Conservation (phyloP, 2,888 invertebrate species). For the Aporophyla lueneburgensis region DNA sequence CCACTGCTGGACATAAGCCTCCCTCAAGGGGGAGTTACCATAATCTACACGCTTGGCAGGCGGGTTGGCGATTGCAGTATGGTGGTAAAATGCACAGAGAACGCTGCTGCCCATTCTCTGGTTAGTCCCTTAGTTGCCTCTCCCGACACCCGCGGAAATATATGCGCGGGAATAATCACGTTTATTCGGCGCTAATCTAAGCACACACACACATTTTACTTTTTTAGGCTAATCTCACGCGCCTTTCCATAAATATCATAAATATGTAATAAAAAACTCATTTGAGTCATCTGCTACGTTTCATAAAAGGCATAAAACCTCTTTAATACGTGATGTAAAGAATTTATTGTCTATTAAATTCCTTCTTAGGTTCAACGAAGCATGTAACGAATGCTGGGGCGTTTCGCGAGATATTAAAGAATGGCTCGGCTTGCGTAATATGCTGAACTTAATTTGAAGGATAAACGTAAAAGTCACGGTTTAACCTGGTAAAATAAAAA, state of each 20-base stretch:
- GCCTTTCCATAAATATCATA: conserved; percentile 39
- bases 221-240: background rate
- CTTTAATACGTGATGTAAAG: conserved; percentile 45
- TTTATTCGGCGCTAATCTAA: too few species aligned
- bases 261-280: conserved; percentile 49
- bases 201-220: too few species aligned
- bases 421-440: conserved; percentile 45
- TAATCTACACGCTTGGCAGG: too few species aligned
- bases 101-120: too few species aligned
- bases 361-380: conserved; percentile 56
- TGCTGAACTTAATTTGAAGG: conserved; percentile 45
- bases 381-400: conserved; percentile 52
- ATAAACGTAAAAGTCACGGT: conserved; percentile 1
- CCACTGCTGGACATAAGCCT: too few species aligned
- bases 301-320: conserved; percentile 55
- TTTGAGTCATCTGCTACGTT: conserved; percentile 46
- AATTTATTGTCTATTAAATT: conserved; percentile 60
- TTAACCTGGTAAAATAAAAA: background rate
- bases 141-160: too few species aligned
- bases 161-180: too few species aligned
- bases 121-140: too few species aligned
- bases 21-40: too few species aligned
- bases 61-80: too few species aligned
- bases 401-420: conserved; percentile 56
- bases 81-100: too few species aligned